These are phyloP conservation scores for Urosaurus nigricauda DNA, from an alignment of 2,797 vertebrate species.

Conservation along the genomic window DNA sequence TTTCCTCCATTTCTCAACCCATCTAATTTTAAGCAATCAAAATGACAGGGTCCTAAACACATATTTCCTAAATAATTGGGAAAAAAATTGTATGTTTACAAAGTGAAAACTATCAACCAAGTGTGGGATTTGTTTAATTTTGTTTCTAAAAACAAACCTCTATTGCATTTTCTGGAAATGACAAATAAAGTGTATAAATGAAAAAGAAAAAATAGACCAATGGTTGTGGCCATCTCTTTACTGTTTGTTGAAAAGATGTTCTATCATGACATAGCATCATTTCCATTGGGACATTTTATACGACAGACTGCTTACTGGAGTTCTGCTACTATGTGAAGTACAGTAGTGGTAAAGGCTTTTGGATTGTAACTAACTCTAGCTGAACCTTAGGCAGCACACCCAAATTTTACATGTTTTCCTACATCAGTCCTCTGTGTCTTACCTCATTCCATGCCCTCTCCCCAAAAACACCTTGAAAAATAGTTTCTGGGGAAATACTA, in stretches of 20 bases:
- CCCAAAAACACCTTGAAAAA: background rate
- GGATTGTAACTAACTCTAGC: background rate
- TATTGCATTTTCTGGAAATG: background rate
- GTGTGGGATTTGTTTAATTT: slow-evolving; percentile 5
- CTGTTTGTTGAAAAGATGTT: background rate
- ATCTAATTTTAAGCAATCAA: background rate
- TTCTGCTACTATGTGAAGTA: background rate
- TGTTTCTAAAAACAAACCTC: background rate
- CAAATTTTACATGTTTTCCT: background rate
- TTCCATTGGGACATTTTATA: background rate
- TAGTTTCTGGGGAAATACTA: too few species aligned
- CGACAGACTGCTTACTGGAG: background rate
- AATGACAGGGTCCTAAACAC: background rate
- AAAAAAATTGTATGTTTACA: background rate
- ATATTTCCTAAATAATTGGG: background rate
- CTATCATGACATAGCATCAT: background rate
- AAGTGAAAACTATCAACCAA: slow-evolving; percentile 29
- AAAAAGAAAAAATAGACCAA: too few species aligned
- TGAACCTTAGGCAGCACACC: too few species aligned
- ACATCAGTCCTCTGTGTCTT: background rate
- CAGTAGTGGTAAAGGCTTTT: background rate
- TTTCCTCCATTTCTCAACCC: background rate
- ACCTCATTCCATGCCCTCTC: background rate
- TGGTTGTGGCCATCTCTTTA: background rate
- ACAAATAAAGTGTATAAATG: background rate